Base-by-base conservation (phyloP, 2,113 vertebrate species). In the Hippocampus barbouri region DNA sequence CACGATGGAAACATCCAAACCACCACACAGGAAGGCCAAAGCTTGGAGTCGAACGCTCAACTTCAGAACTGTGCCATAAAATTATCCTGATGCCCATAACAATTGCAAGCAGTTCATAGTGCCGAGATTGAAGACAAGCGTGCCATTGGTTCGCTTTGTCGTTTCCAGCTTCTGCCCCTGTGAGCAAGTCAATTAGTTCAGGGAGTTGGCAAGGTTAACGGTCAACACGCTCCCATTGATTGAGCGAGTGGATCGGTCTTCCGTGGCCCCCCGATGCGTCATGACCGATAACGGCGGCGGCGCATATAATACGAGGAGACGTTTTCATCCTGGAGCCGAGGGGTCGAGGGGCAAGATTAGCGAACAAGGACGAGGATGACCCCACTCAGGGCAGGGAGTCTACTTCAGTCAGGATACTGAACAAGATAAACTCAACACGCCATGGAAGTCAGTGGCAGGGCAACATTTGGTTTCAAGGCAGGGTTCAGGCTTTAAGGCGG, bases 181-280 rank as follows among this genome's bases (percentile, higher is more conserved):
- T 47, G 64, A 45, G 64, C 43, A 9, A 66, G 41, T 47, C 64
- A 66, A 66, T 66, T 47, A 66, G 64, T 8, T 66, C 41, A 25
- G 41, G 41, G 49, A 63, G 65, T 75, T 69, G 53, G 18, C 30
- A 62, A 65, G 86, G 83, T 88, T 80, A 83, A 66, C 62, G 6
- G 8, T 74, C 76, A 64, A 43, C n/a, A 75, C 79, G 78, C 70
- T 8, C 69, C 65, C 69, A 73, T 83, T 89, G 84, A 91, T 91
- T 88, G 89, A 84, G 71, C 75, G 69, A 81, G 82, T 85, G 75
- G 83, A 87, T 80, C 76, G 85, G 79, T 87, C 86, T 88, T 78
- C 72, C 68, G 69, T 84, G 90, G 87, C 89, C 86, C 82, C 45
- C 74, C 71, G 76, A 87, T 86, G 80, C 90, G 91, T 90, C 91